Conservation (phyloP, 2,113 vertebrate species). For the Pedetes capensis region DNA sequence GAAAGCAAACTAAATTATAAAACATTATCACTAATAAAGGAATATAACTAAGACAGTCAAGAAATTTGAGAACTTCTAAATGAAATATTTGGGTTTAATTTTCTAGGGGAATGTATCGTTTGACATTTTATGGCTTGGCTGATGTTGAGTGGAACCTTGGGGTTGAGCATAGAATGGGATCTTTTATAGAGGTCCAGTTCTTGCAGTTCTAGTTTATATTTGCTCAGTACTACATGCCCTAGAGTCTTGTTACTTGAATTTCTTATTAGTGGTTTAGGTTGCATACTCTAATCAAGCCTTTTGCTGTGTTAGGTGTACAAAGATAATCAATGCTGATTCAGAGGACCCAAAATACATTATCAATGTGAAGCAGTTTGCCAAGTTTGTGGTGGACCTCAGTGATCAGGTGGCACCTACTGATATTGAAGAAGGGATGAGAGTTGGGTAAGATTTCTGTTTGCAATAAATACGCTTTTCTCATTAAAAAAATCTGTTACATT, state of each 20-base stretch:
- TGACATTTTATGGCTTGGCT: neutral
- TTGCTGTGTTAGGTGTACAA: slow-evolving; percentile 91
- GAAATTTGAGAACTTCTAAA: neutral
- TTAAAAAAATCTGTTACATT: slow-evolving; percentile 3
- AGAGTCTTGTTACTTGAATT: slow-evolving; percentile 30
- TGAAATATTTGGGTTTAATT: slow-evolving; percentile 15
- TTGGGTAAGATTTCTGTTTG: slow-evolving; percentile 88
- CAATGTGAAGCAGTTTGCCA: slow-evolving; percentile 99
- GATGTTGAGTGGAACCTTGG: neutral
- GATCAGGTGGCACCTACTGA: slow-evolving; percentile 99
- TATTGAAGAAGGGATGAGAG: slow-evolving; percentile 99
- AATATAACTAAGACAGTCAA: slow-evolving; percentile 1
- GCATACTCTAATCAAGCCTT: slow-evolving; percentile 36
- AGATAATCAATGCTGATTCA: slow-evolving; percentile 99
- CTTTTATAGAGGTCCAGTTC: neutral
- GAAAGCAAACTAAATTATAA: neutral
- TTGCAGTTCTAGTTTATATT: neutral
- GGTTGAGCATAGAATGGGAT: neutral
- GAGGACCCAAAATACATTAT: slow-evolving; percentile 99
- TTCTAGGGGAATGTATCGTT: neutral
- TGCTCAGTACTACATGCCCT: neutral
- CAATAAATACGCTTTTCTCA: neutral
- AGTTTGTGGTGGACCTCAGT: slow-evolving; percentile 99
- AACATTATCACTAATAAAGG: neutral
- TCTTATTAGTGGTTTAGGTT: slow-evolving; percentile 14